These are phyloP conservation scores for Apoda limacodes DNA, from an alignment of 2,888 invertebrate genomes.

Conservation along the genomic window DNA sequence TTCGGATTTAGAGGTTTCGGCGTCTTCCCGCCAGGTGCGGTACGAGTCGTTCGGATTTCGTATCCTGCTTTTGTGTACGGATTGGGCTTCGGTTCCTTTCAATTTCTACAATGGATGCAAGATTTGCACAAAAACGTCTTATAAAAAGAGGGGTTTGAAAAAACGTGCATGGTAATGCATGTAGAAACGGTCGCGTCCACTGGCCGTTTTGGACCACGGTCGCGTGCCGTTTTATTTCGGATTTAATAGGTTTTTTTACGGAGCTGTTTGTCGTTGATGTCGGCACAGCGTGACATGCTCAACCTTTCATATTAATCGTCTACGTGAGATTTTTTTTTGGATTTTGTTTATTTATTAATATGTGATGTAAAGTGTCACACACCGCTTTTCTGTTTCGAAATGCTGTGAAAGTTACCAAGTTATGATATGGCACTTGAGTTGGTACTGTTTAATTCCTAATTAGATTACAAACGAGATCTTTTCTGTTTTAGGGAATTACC, in stretches of 20 bases:
- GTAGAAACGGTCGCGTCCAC: slow-evolving; percentile 20
- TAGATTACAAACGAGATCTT: too few species aligned
- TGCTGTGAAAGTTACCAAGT: too few species aligned
- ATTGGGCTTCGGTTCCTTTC: slow-evolving; percentile 42
- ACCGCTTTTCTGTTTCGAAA: too few species aligned
- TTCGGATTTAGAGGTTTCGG: slow-evolving; percentile 20
- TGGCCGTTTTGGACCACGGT: slow-evolving; percentile 30
- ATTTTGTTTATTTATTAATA: too few species aligned
- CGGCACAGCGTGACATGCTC: not conserved
- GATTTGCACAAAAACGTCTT: slow-evolving; percentile 63
- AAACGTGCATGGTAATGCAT: slow-evolving; percentile 38
- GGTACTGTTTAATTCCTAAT: too few species aligned
- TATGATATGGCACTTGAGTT: too few species aligned
- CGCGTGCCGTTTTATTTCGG: slow-evolving; percentile 50
- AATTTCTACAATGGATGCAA: slow-evolving; percentile 51
- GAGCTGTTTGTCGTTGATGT: not conserved
- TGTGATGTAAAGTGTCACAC: too few species aligned
- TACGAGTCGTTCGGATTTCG: slow-evolving; percentile 34
- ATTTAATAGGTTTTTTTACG: slow-evolving; percentile 37
- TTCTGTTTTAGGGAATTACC: too few species aligned
- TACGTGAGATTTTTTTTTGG: too few species aligned
- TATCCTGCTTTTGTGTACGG: slow-evolving; percentile 35
- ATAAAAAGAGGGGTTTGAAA: slow-evolving; percentile 37
- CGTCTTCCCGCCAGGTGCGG: slow-evolving; percentile 57
- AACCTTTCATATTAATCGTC: too few species aligned